Conservation (phyloP, 2,797 vertebrate species). For the Pseudomugil gertrudae region DNA sequence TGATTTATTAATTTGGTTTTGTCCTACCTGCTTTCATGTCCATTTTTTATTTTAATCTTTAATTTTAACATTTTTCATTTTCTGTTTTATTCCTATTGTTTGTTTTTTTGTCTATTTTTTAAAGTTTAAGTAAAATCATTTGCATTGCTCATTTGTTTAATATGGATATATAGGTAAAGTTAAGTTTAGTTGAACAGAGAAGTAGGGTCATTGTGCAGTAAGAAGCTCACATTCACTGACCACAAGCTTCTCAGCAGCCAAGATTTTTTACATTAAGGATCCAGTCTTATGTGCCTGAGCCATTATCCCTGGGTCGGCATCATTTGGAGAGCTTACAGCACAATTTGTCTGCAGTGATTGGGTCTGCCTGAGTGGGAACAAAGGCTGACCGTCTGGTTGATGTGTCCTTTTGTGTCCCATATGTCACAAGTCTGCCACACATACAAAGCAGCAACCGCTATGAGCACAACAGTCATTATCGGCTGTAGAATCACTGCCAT, state of each 20-base stretch:
- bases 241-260: conserved; percentile 27
- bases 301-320: conserved; percentile 63
- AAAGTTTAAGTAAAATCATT: too few species aligned
- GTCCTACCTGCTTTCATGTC: too few species aligned
- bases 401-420: conserved; percentile 82
- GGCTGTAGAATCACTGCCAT: conserved; percentile 72
- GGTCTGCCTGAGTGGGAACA: conserved; percentile 75
- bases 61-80: not conserved
- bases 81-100: not conserved
- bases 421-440: conserved; percentile 78
- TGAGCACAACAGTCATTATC: conserved; percentile 77
- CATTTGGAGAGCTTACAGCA: conserved; percentile 66
- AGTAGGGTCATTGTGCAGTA: conserved; percentile 28
- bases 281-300: conserved; percentile 69
- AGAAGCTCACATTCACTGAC: conserved; percentile 41
- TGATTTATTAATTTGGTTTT: too few species aligned
- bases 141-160: too few species aligned
- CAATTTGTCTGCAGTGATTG: conserved; percentile 81
- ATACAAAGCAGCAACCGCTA: conserved; percentile 77
- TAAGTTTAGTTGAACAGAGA: not conserved
- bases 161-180: too few species aligned
- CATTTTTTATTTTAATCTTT: too few species aligned
- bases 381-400: conserved; percentile 68
- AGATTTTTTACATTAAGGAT: conserved; percentile 59
- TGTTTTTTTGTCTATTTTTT: too few species aligned